Evolutionary conservation across 2,888 invertebrate species (phyloP), one percentile per base, ranked within the genome.

Genomic region (Melieria omissa): DNA sequence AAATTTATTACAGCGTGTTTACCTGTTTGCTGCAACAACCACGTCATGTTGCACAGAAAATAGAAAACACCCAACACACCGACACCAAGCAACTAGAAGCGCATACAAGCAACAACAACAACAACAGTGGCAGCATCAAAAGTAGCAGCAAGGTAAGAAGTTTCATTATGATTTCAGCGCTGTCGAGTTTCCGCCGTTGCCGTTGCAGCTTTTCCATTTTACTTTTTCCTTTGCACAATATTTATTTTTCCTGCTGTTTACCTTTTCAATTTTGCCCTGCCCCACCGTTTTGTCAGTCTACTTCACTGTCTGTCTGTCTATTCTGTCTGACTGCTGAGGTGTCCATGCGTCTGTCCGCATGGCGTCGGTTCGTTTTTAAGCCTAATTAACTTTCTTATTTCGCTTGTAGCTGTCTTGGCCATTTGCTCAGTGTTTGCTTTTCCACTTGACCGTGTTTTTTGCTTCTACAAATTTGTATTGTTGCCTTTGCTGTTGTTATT

Each of bases 381-480:
- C 83, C 81, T 82, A 82, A 82, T 82, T 82, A 82, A 82, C 81
- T 82, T 82, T 82, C 81, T 82, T 81, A 80, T 81, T 80, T 62
- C 64, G 64, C 61, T 62, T 54, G 45, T 45, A 65, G 4, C 44
- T 49, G 41, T 45, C 70, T 65, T 45, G 70, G 44, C 45, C 52
- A 64, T 49, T 70, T 55, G 57, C 41, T 45, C 41, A 52, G 47
- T 70, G 58, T 70, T 70, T 49, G 44, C 16, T 47, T 65, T 70
- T 64, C 65, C 65, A 45, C 64, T 65, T 70, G 65, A 61, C 65
- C 60, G 58, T 54, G 45, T 52, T 69, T 69, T 69, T 55, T 69
- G 41, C 41, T 41, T 60, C 60, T 9, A 16, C 10, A 14, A 29
- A 9, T 14, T 14, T 5, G 29, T 4, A 16, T 60, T 6, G 14